A percentile compares a stretch with the other conserved stretches of the same genome.
phyloP scores from a whole-genome alignment of 2,113 vertebrate genomes.

The Progne subis region DNA sequence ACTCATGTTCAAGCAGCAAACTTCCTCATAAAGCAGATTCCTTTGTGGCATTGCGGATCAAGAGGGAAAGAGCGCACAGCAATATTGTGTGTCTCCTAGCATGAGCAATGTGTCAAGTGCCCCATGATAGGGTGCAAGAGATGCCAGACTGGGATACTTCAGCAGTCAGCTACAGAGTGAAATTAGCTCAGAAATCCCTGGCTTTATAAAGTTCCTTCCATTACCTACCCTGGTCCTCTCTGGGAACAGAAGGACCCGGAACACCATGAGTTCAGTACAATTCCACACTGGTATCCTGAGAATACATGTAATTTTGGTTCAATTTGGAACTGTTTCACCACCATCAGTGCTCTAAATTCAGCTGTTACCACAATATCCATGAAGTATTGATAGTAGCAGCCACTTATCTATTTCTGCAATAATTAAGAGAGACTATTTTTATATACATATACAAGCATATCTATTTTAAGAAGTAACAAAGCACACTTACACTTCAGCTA shows the following conservation, averaged over 20 bases:
- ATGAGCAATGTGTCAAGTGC: neutral
- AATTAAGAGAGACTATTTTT: conserved; percentile 65
- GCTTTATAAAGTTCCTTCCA: neutral
- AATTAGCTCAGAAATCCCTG: conserved; percentile 8
- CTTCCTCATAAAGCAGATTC: conserved; percentile 11
- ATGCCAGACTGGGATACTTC: neutral
- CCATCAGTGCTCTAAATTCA: conserved; percentile 57
- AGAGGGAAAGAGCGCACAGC: conserved; percentile 28
- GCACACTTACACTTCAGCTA: conserved; percentile 52
- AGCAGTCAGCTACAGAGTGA: neutral
- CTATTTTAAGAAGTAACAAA: conserved; percentile 53
- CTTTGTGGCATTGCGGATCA: neutral
- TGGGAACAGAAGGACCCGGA: neutral
- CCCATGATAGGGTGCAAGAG: neutral
- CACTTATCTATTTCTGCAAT: conserved; percentile 59
- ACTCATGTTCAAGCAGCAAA: conserved; percentile 50
- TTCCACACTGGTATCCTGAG: conserved; percentile 36
- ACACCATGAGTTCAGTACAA: conserved; percentile 30
- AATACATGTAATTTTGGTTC: conserved; percentile 49
- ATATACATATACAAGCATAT: conserved; percentile 34
- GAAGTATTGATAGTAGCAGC: conserved; percentile 46
- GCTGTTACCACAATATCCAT: conserved; percentile 45
- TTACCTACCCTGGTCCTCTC: neutral
- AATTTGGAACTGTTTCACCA: conserved; percentile 48
- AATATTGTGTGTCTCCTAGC: neutral